Evolutionary conservation across 2,113 vertebrate species (phyloP).

Genomic region (Neolamprologus variostigma): DNA sequence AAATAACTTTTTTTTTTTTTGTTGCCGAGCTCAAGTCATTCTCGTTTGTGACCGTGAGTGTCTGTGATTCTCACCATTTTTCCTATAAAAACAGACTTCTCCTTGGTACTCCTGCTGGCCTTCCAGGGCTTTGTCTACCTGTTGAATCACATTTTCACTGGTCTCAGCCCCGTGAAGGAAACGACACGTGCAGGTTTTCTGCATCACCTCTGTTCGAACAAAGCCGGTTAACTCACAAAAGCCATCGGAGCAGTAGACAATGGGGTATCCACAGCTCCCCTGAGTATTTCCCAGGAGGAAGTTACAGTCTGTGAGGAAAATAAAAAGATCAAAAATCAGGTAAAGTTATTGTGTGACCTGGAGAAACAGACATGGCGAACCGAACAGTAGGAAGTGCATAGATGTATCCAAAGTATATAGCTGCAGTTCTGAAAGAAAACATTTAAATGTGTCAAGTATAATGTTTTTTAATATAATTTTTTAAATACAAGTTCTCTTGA

Average conservation of each 20-base stretch:
- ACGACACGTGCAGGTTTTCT: conserved; percentile 88
- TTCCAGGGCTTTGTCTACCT: conserved; percentile 85
- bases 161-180: conserved; percentile 90
- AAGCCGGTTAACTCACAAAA: conserved; percentile 94
- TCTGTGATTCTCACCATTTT: conserved; percentile 74
- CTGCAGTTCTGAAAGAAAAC: background rate
- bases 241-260: conserved; percentile 94
- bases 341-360: background rate
- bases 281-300: conserved; percentile 93
- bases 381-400: background rate
- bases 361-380: background rate
- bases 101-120: conserved; percentile 84
- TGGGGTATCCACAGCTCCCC: conserved; percentile 83
- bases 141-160: conserved; percentile 76
- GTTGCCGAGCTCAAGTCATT: background rate
- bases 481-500: background rate
- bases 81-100: conserved; percentile 90
- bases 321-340: background rate
- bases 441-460: background rate
- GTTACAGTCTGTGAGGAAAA: conserved; percentile 83
- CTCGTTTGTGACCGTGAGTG: background rate
- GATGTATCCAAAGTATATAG: background rate
- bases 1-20: background rate
- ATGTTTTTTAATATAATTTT: fast-evolving
- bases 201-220: conserved; percentile 90